Base-by-base conservation (phyloP, 2,797 vertebrate species). In the Sciaenops ocellatus region DNA sequence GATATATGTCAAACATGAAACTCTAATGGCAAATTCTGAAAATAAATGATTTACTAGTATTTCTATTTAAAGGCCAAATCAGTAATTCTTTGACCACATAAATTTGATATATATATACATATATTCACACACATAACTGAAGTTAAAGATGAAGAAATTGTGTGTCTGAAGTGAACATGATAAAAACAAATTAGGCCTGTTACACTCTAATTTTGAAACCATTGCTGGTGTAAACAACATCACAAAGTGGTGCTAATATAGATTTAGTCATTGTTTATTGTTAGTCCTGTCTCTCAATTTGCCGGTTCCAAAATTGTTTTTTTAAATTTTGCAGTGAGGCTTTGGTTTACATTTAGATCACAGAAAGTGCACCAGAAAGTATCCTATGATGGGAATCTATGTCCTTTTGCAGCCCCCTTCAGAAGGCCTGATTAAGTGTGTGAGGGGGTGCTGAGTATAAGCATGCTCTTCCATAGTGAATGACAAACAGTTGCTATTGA, bases 401-500 rank as follows among this genome's bases (percentile, higher is more conserved):
- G 68, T 89, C 80, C 70, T 84, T 78, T 41, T 62, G 50, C 59
- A 76, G 72, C 64, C 62, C 34, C 26, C 34, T 62, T 83, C 51
- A 85, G 54, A 51, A 62, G 68, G 76, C 74, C 83, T 82, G 73
- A 79, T 82, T 77, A 80, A 69, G 78, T 68, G 72, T 76, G 63
- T 62, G 78, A 46, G 80, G 52, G 83, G 62, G 57, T 85, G 82
- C 87, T 90, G 90, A 85, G 90, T 87, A 83, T 92, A 87, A 91
- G 44, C 91, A 80, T 83, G 85, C 86, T 88, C 87, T 92, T 94
- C 95, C 94, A 94, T 92, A 70, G 69, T 97, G 96, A 98, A 97
- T 98, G 96, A 97, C 97, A 98, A 97, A 97, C 93, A 91, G 94
- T 81, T 91, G 80, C 91, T 97, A 99, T 98, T 95, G 97, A 99